Evolutionary conservation across 2,797 vertebrate species (phyloP), one percentile per base, ranked within the genome.

Genomic region (Ibycter americanus): DNA sequence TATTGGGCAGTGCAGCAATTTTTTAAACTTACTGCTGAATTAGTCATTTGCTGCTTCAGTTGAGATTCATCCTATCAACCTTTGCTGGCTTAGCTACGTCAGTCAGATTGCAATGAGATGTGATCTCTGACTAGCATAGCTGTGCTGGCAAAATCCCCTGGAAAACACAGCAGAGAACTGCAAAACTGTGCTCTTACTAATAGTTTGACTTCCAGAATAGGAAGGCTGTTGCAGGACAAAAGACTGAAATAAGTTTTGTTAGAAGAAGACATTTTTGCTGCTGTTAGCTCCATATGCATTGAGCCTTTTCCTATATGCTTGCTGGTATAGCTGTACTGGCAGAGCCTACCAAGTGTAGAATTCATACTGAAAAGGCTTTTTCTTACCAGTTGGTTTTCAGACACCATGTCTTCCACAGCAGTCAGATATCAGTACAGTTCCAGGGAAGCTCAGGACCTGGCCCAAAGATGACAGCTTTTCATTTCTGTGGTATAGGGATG

Each of bases 11-110:
- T 20, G 54, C 61, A 84, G 66, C 47, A 67, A 15, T 87, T 63
- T 82, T 85, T 83, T 81, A 82, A 78, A 29, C 44, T 91, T 90
- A 34, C 32, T 93, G 72, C 55, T 92, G 68, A 92, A 79, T 87
- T 83, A 76, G 58, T 82, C 27, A 46, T 84, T 94, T 93, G 74
- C 82, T 96, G 74, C 93, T 92, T 91, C 82, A 80, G 34, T 55
- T 89, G 51, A 67, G 52, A 85, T 78, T 40, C 12, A 3, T 20
- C 29, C 68, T 56, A 23, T 78, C 58, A 83, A 8, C 17, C 15
- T 85, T n/a, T 73, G 44, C 89, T 91, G 79, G 67, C 56, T 80
- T 73, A 83, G 74, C 66, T 87, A 0, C 51, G 34, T 56, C 81
- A 94, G 59, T 91, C 42, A 77, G 71, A 32, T 26, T 62, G 74